These are phyloP conservation scores for Oncorhynchus gorbuscha DNA, from an alignment of 2,113 vertebrate species.

Conservation along the genomic window DNA sequence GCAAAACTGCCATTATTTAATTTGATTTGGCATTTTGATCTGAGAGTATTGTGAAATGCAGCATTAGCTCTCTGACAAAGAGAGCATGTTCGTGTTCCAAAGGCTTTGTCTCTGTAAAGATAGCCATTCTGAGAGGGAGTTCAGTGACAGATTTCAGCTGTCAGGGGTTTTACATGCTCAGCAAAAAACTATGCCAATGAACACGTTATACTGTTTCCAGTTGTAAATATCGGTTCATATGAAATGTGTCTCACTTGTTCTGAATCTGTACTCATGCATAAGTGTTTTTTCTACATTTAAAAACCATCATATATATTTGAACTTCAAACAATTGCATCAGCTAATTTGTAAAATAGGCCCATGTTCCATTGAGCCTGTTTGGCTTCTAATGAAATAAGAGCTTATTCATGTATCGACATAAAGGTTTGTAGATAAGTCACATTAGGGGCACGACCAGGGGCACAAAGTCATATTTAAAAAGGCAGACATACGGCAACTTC, in stretches of 20 bases:
- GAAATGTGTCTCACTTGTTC: not conserved
- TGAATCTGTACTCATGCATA: not conserved
- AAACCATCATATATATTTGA: conserved; percentile 37
- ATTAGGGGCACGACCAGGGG: not conserved
- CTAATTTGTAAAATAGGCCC: conserved; percentile 15
- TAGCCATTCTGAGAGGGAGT: too few species aligned
- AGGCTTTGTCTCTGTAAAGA: too few species aligned
- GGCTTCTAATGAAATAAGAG: conserved; percentile 41
- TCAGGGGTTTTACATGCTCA: too few species aligned
- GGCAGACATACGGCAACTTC: not conserved
- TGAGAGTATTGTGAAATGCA: not conserved
- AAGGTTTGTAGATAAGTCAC: conserved; percentile 25
- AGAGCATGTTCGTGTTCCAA: too few species aligned
- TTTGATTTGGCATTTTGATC: not conserved
- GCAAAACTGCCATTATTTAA: not conserved
- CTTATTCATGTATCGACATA: conserved; percentile 43
- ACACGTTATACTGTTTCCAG: not conserved
- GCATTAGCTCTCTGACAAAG: not conserved
- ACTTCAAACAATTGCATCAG: not conserved
- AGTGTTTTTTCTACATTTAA: not conserved
- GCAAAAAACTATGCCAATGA: not conserved
- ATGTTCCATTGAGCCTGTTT: conserved; percentile 17
- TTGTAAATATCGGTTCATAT: not conserved
- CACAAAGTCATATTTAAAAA: conserved; percentile 9
- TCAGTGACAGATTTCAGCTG: too few species aligned